Percentiles rank a stretch among this genome's conserved stretches.
These are phyloP conservation scores for Stomatorhinus ivindoensis DNA, from an alignment of 2,113 vertebrate genomes.

Conservation along the genomic window DNA sequence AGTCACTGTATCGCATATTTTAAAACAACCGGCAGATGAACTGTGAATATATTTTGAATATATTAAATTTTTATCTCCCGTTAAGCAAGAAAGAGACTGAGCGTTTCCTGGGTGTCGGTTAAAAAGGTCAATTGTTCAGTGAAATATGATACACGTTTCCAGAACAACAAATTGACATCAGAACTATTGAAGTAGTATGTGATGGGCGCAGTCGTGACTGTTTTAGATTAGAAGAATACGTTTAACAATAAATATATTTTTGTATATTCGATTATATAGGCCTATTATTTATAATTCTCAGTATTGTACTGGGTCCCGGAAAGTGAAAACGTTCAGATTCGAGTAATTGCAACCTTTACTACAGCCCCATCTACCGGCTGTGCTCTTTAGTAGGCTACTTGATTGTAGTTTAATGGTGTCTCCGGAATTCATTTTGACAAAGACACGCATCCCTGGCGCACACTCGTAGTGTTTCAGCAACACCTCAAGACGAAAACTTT, in stretches of 20 bases:
- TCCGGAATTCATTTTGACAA: not conserved
- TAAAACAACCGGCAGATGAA: not conserved
- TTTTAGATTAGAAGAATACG: not conserved
- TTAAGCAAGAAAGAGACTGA: not conserved
- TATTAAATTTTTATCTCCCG: not conserved
- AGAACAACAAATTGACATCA: not conserved
- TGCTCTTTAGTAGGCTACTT: not conserved
- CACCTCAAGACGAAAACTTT: not conserved
- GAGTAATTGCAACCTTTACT: not conserved
- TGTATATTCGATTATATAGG: not conserved
- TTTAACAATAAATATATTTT: not conserved
- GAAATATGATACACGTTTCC: not conserved
- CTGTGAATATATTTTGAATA: not conserved
- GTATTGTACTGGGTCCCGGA: not conserved
- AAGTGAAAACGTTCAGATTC: not conserved
- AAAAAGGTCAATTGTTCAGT: not conserved
- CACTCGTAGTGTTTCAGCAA: not conserved
- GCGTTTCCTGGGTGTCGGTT: not conserved
- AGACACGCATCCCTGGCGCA: not conserved
- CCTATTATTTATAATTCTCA: not conserved
- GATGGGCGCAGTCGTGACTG: not conserved
- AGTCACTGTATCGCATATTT: not conserved
- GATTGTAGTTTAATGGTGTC: not conserved
- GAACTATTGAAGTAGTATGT: not conserved
- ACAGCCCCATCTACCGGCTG: not conserved